Percentiles rank a stretch among this genome's conserved stretches.
These are phyloP conservation scores for Hippocampus comes DNA, from an alignment of 2,113 vertebrate species.

Conservation along the genomic window DNA sequence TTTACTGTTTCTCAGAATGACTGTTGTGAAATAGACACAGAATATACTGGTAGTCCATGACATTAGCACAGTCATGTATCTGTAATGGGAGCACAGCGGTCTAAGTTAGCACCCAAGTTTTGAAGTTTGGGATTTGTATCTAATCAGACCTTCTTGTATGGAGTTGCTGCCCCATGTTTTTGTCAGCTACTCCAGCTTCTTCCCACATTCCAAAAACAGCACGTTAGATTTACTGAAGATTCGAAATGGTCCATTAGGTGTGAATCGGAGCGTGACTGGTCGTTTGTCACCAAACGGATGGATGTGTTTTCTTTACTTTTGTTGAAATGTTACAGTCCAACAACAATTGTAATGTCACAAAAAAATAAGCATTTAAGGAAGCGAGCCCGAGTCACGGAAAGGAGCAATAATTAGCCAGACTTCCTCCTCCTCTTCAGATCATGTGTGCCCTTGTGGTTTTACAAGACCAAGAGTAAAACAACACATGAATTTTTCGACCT, in stretches of 20 bases:
- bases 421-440: conserved; percentile 3
- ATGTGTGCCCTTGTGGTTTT: conserved; percentile 1
- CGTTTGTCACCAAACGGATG: too few relatives aligned
- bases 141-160: neutral
- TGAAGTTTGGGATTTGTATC: too few relatives aligned
- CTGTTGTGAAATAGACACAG: too few relatives aligned
- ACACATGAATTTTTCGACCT: neutral
- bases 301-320: neutral
- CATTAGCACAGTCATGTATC: too few relatives aligned
- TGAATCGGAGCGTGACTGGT: too few relatives aligned
- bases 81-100: too few relatives aligned
- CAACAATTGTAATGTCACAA: neutral
- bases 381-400: neutral
- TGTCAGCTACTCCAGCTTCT: neutral
- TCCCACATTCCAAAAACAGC: neutral
- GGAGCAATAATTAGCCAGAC: neutral
- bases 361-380: neutral
- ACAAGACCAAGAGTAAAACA: neutral
- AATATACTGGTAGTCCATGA: too few relatives aligned
- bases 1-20: too few relatives aligned
- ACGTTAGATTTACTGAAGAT: neutral
- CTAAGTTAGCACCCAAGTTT: too few relatives aligned
- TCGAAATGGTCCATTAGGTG: too few relatives aligned
- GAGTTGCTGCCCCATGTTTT: neutral
- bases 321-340: neutral